These are phyloP conservation scores for Conus betulinus DNA, from an alignment of 1,140 invertebrate genomes.

Conservation along the genomic window DNA sequence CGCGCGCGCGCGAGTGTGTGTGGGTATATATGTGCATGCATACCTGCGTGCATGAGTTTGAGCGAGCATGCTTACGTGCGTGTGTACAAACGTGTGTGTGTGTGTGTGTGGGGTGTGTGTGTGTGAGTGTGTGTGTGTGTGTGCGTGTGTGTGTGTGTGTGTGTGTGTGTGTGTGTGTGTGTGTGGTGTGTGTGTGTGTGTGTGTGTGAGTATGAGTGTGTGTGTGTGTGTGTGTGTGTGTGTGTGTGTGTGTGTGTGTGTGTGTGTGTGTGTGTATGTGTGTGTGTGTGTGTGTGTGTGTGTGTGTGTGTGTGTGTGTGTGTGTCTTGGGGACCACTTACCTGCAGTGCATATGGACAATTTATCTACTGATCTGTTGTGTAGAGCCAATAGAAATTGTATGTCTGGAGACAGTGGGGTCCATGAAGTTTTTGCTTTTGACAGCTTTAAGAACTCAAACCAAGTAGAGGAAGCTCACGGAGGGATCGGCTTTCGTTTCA, in stretches of 20 bases:
- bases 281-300: background rate
- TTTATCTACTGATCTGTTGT: no score
- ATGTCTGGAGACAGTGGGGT: no score
- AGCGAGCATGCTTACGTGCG: background rate
- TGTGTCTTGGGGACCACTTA: no score
- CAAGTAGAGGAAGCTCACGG: no score
- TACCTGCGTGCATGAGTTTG: background rate
- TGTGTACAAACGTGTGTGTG: background rate
- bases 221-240: background rate
- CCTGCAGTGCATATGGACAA: no score
- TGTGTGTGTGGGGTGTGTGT: background rate
- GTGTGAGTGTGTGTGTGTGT: background rate
- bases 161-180: constrained; percentile 8
- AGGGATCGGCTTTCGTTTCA: no score
- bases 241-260: background rate
- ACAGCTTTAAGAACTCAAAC: no score
- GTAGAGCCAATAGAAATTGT: no score
- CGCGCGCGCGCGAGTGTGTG: background rate
- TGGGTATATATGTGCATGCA: constrained; percentile 1
- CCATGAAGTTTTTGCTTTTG: no score
- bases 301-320: background rate
- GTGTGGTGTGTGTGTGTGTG: background rate
- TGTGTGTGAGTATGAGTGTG: background rate
- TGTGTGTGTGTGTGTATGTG: background rate
- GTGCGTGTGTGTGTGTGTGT: background rate